Base-by-base conservation (phyloP, 1,140 invertebrate species). In the Hirudo medicinalis region DNA sequence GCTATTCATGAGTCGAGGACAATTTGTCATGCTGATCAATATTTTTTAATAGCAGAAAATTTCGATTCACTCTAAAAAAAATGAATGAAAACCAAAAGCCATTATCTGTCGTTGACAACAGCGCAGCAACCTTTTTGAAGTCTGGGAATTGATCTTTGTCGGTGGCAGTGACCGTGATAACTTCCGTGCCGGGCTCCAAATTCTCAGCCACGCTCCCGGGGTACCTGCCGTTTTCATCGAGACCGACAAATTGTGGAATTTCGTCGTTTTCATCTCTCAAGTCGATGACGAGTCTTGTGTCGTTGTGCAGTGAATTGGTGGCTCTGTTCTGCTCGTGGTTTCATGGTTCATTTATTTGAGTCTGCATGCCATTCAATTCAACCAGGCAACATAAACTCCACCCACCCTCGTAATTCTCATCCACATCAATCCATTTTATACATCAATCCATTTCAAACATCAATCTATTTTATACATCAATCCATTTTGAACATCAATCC, bases 151-250 rank as follows among this genome's bases (percentile, higher is more conserved):
- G 92, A 83, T 95, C 92, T 80, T 93, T 93, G 83, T 96, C 93
- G 66, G 94, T 93, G 25, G 92, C 93, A 82, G 94, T 92, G 76
- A 95, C 91, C 84, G 94, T 91, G 36, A 92, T 94, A 72, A 96
- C 92, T 85, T 92, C 92, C 70, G 91, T 94, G 29, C 91, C 91
- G 75, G 94, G 71, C 19, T 71, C 63, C 88, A 25, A 91, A 91
- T 83, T 96, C 91, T 67, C 92, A 25, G 72, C 73, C 0, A 76
- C 75, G 54, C 91, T 84, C 94, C 92, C 69, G 93, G 85, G 55
- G 94, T 92, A 20, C 90, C 94, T 84, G 93, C 92, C 80, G 91
- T 82, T 95, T 91, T 77, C 91, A 85, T 84, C 94, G 91, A 73
- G 91, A 93, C 72, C 72, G 20, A 73, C 67, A 82, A 95, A 96